These are phyloP conservation scores for Umimayanthus kanabou DNA, from an alignment of 92 coral and sea anemone species.

Conservation along the genomic window DNA sequence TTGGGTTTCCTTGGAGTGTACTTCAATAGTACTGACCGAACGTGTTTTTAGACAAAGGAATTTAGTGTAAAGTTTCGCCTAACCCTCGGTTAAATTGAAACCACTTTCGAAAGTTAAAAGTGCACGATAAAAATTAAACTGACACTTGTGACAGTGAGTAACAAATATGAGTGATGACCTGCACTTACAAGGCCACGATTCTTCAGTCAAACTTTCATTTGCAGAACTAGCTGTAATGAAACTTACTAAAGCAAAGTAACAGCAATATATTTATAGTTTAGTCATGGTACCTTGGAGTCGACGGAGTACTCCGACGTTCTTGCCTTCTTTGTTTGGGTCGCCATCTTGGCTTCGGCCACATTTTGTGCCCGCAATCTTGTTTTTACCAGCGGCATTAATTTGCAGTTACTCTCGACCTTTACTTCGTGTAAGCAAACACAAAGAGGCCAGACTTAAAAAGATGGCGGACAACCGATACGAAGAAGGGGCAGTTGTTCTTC, in stretches of 20 bases:
- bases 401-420: neutral
- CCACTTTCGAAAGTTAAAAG: no score
- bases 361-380: conserved; percentile 28
- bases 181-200: no score
- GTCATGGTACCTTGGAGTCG: conserved; percentile 14
- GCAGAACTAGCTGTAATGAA: neutral
- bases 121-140: no score
- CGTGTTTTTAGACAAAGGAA: no score
- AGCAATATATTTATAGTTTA: neutral
- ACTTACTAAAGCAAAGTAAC: neutral
- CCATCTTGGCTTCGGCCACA: conserved; percentile 70
- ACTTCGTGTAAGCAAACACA: conserved; percentile 47
- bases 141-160: no score
- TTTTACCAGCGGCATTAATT: neutral
- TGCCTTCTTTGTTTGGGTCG: conserved; percentile 63
- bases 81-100: no score
- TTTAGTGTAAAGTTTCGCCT: no score
- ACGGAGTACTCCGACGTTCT: conserved; percentile 10
- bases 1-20: no score
- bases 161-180: no score
- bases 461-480: conserved; percentile 60
- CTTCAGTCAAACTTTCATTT: no score
- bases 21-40: no score
- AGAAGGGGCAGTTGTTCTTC: conserved; percentile 67
- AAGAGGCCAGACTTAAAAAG: neutral